Percentiles rank a stretch among this genome's conserved stretches.
Conservation (phyloP, 1,140 invertebrate genomes). For the Druon quercuslanigerum region DNA sequence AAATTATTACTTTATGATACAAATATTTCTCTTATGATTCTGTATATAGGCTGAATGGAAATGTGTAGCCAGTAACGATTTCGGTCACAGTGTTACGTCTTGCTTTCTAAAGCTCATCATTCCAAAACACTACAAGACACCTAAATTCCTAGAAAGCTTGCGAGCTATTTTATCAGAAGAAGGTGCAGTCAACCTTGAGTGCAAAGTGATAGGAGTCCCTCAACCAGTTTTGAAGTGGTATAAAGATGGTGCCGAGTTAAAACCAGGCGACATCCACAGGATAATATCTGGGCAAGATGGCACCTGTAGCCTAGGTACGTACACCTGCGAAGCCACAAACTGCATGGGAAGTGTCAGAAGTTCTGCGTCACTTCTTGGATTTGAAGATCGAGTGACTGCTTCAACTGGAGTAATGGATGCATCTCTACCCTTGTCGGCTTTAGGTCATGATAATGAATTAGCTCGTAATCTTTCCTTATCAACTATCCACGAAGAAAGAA, state of each 20-base stretch:
- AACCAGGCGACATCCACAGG: conserved; percentile 92
- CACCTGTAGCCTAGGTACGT: conserved; percentile 92
- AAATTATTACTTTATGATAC: neutral
- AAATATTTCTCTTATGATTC: conserved; percentile 32
- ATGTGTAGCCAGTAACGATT: conserved; percentile 91
- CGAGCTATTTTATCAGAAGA: conserved; percentile 90
- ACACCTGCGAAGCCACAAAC: conserved; percentile 94
- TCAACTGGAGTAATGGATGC: neutral
- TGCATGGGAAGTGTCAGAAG: conserved; percentile 94
- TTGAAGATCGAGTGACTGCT: conserved; percentile 76
- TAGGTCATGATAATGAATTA: conserved; percentile 72
- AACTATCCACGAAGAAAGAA: conserved; percentile 92
- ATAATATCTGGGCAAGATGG: conserved; percentile 93
- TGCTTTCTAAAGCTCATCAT: conserved; percentile 90
- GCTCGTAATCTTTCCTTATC: conserved; percentile 88
- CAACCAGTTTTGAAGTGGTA: conserved; percentile 93
- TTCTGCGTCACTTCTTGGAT: conserved; percentile 90
- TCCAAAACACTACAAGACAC: conserved; percentile 91
- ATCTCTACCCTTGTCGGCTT: conserved; percentile 36
- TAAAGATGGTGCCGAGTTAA: conserved; percentile 91
- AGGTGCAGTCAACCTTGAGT: conserved; percentile 92
- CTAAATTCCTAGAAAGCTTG: conserved; percentile 89
- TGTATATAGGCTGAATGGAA: conserved; percentile 87
- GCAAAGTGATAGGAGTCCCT: conserved; percentile 94
- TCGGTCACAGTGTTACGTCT: conserved; percentile 89